These are phyloP conservation scores for Oedothorax gibbosus DNA, from an alignment of 1,140 invertebrate genomes.

Conservation along the genomic window DNA sequence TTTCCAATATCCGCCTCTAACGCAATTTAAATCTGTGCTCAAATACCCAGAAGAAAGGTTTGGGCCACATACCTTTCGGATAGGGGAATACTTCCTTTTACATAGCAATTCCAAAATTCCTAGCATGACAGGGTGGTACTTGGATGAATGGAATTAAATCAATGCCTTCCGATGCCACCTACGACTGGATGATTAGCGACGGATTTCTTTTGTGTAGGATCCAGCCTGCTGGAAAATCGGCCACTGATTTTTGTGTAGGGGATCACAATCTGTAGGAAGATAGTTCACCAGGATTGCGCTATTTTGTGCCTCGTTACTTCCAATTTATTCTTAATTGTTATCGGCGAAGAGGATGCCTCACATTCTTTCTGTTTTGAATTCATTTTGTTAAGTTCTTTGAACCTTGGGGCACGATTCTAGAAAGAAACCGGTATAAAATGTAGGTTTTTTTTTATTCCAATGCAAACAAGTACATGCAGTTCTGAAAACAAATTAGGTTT, in stretches of 20 bases:
- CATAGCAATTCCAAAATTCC: conserved; percentile 47
- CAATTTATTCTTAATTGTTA: conserved; percentile 35
- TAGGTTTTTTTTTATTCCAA: too few relatives aligned
- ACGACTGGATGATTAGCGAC: conserved; percentile 54
- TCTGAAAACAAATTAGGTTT: too few relatives aligned
- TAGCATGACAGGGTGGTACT: conserved; percentile 43
- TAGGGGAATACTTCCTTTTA: too few relatives aligned
- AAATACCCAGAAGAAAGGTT: too few relatives aligned
- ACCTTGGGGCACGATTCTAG: too few relatives aligned
- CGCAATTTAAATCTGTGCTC: too few relatives aligned
- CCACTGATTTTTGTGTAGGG: conserved; percentile 34
- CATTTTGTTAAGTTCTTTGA: too few relatives aligned
- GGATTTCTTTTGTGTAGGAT: conserved; percentile 43
- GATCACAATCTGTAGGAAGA: not conserved
- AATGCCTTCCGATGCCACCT: conserved; percentile 43
- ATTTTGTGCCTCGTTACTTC: conserved; percentile 42
- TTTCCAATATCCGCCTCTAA: too few relatives aligned
- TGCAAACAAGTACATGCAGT: too few relatives aligned
- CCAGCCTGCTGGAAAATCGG: conserved; percentile 24
- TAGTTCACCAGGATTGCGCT: conserved; percentile 25
- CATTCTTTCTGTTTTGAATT: not conserved
- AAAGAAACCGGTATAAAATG: too few relatives aligned
- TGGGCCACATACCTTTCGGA: too few relatives aligned
- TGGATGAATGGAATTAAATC: conserved; percentile 54
- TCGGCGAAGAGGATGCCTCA: not conserved